A percentile compares a stretch with the other conserved stretches of the same genome.
Conservation (phyloP, 2,113 vertebrate genomes). For the Phrynosoma blainvillii region DNA sequence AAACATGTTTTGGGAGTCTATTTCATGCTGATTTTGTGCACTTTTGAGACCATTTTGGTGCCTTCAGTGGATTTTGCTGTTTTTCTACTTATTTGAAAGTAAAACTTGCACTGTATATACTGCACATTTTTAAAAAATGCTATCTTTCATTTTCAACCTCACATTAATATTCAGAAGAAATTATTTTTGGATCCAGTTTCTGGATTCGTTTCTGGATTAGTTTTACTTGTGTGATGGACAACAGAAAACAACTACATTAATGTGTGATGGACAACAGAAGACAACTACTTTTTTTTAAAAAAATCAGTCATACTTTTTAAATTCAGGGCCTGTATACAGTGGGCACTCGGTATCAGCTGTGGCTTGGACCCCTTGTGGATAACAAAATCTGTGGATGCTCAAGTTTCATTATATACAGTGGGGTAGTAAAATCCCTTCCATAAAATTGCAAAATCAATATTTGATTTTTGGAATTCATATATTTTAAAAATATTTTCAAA, state of each 20-base stretch:
- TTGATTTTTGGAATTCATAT: no score
- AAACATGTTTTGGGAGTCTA: background rate
- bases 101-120: background rate
- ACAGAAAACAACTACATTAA: background rate
- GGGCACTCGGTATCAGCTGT: no score
- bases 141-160: no score
- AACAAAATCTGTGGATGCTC: no score
- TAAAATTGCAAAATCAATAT: no score
- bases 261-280: background rate
- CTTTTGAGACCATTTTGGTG: background rate
- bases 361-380: no score
- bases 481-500: no score
- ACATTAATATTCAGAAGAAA: background rate
- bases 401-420: no score
- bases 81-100: background rate
- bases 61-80: background rate
- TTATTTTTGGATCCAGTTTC: background rate
- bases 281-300: background rate
- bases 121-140: background rate
- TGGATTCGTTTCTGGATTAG: background rate
- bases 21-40: background rate
- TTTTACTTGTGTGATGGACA: background rate
- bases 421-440: no score
- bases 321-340: no score
- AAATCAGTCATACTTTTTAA: background rate